These are phyloP conservation scores for Cisticola juncidis DNA, from an alignment of 2,113 vertebrate genomes.

Conservation along the genomic window DNA sequence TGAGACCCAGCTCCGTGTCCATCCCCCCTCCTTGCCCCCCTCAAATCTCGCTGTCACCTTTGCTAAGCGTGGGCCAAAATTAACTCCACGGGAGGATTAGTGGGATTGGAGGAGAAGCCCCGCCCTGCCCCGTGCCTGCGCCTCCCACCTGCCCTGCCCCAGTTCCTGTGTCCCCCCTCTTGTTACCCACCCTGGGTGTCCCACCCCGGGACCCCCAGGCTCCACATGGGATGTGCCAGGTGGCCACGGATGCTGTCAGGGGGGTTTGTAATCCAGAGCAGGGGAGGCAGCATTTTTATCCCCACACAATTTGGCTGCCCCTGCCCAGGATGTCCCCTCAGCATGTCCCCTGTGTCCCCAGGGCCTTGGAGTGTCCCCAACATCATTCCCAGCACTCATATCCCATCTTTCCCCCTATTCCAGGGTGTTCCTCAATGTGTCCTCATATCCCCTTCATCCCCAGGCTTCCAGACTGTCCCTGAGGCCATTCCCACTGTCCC, in stretches of 20 bases:
- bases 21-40: background rate
- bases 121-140: background rate
- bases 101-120: conserved; percentile 38
- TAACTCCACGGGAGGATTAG: conserved; percentile 42
- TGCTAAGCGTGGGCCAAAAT: conserved; percentile 18
- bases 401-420: background rate
- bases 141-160: background rate
- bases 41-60: background rate
- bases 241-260: background rate
- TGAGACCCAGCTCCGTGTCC: background rate
- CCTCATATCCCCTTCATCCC: background rate
- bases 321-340: background rate
- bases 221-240: rapidly evolving
- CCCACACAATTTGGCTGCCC: rapidly evolving
- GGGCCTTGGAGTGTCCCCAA: background rate
- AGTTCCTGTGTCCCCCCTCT: background rate
- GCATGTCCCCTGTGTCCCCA: background rate
- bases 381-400: background rate
- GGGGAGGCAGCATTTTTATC: background rate
- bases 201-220: background rate
- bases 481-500: background rate
- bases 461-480: rapidly evolving
- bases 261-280: no score
- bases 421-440: no score
- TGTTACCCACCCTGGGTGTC: no score